Evolutionary conservation across 2,113 vertebrate genomes (phyloP), one percentile per base, ranked within the genome.

Genomic region (Seriola aureovittata): DNA sequence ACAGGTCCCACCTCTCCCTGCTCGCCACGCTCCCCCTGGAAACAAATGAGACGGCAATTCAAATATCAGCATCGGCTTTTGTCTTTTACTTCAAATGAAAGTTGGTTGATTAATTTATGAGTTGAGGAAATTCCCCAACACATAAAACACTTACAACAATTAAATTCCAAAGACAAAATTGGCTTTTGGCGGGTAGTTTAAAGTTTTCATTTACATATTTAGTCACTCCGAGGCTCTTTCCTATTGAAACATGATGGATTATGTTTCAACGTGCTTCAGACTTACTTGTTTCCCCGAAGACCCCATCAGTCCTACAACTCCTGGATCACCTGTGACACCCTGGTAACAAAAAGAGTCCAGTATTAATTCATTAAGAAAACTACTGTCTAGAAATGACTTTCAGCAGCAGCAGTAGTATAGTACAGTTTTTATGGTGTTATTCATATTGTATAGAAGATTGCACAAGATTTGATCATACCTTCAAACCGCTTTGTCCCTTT

Each of bases 241-340:
- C 77, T 32, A 52, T 17, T 44, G 4, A 42, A 11, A 54, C 0
- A 50, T n/a, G 4, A 29, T 13, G 1, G 0, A 40, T 42, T 17
- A 4, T 19, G 25, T 65, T 44, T 72, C 2, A 34, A 34, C 8
- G 32, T 38, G 58, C 4, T 48, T 23, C 59, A 23, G 63, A 90
- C 96, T 94, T 93, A 99, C 98, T 86, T 93, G 94, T 96, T 98
- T 99, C 64, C 98, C 98, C 79, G 97, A 95, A 93, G 96, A 97
- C 55, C 98, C 98, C 95, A 99, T 95, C 23, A 93, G 87, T 40
- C 98, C 98, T 44, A 95, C 93, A 23, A 94, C 90, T 1, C 98
- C 98, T 48, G 96, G 96, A 78, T 93, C 88, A 68, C 97, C 98
- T 62, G 89, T 21, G 58, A 72, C 89, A 50, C 98, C 98, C 98